A percentile compares a stretch with the other conserved stretches of the same genome.
Evolutionary conservation across 2,113 vertebrate species (phyloP).

Genomic region (Gila orcuttii): DNA sequence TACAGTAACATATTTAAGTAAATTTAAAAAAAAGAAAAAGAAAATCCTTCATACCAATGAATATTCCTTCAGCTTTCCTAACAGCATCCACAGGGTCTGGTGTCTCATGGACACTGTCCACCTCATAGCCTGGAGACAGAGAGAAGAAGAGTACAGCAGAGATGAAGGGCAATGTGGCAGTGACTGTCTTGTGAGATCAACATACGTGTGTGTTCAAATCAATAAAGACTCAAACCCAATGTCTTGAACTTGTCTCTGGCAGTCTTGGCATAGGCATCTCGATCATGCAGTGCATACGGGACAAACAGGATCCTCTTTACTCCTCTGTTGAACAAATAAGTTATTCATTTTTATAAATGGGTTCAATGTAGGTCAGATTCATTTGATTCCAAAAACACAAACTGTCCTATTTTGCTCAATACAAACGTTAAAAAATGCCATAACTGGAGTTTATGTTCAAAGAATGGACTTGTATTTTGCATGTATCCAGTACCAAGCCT

Average conservation of each 20-base stretch:
- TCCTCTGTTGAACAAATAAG: conserved; percentile 64
- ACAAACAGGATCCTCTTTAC: conserved; percentile 83
- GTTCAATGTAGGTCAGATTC: background rate
- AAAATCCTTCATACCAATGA: conserved; percentile 76
- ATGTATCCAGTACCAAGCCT: background rate
- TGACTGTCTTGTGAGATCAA: no score
- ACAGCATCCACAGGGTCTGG: conserved; percentile 81
- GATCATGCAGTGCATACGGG: conserved; percentile 83
- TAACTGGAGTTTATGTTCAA: no score
- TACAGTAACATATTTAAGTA: no score
- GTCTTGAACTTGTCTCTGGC: conserved; percentile 79
- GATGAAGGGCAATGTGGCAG: background rate
- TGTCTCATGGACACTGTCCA: conserved; percentile 85
- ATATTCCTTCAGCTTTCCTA: conserved; percentile 82
- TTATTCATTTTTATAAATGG: background rate
- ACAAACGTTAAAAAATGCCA: background rate
- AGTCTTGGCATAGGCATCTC: conserved; percentile 76
- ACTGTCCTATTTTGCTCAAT: background rate
- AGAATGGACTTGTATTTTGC: background rate
- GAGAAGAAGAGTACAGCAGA: background rate
- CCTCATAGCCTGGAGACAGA: conserved; percentile 76
- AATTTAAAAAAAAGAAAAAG: no score
- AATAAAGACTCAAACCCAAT: conserved; percentile 71
- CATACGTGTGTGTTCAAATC: background rate
- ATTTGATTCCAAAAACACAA: background rate